Conservation (phyloP, 2,888 invertebrate genomes). For the Drosophila borealis region DNA sequence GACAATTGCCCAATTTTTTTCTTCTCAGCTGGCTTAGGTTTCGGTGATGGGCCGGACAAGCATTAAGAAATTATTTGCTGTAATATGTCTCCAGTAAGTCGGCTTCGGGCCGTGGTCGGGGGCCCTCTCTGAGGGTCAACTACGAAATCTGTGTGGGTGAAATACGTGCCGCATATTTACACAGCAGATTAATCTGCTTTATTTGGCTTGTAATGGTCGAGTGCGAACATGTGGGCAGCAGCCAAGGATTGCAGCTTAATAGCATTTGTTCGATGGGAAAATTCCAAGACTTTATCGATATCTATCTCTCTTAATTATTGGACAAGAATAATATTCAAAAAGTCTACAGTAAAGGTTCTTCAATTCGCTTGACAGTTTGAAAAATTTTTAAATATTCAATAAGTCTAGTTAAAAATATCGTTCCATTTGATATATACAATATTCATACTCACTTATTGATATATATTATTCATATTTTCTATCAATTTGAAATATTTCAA, state of each 20-base stretch:
- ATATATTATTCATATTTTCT: no score
- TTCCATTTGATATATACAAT: no score
- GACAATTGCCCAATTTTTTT: constrained; percentile 32
- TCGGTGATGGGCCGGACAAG: constrained; percentile 9
- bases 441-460: no score
- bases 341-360: not conserved
- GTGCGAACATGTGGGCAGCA: constrained; percentile 27
- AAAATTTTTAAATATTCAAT: no score
- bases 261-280: not conserved
- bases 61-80: constrained; percentile 59
- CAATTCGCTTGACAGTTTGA: no score
- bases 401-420: no score
- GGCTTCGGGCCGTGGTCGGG: not conserved
- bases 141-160: constrained; percentile 38
- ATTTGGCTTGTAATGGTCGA: constrained; percentile 20
- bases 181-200: constrained; percentile 64
- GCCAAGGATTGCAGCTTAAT: constrained; percentile 15
- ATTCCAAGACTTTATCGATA: not conserved
- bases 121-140: constrained; percentile 12
- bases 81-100: constrained; percentile 21
- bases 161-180: constrained; percentile 63
- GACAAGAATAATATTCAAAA: not conserved
- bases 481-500: no score
- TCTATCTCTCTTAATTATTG: not conserved
- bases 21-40: constrained; percentile 1